Conservation (phyloP, 1,140 invertebrate species). For the Oreohelix idahoensis region DNA sequence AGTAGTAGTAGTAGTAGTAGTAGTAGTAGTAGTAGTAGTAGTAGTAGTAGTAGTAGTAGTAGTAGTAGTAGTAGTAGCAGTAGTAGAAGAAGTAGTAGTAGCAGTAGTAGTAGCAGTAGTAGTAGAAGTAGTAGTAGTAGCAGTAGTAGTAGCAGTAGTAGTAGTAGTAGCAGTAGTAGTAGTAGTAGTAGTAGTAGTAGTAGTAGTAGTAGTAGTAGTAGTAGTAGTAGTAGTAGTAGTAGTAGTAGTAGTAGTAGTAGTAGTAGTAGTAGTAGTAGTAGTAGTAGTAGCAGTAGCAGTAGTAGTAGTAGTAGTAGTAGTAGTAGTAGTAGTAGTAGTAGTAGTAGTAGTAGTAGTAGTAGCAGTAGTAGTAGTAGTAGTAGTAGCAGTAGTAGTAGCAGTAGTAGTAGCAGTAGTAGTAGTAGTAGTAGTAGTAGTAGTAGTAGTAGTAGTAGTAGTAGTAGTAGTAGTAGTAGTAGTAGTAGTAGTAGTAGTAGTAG, state of each 20-base stretch:
- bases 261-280: background rate
- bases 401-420: background rate
- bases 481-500: background rate
- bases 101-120: slow-evolving; percentile 7
- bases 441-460: slow-evolving; percentile 5
- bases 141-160: slow-evolving; percentile 15
- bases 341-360: background rate
- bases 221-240: background rate
- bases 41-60: no score
- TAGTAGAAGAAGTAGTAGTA: background rate
- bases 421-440: slow-evolving; percentile 8
- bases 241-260: background rate
- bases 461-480: background rate
- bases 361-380: background rate
- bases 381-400: background rate
- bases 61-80: background rate
- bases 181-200: slow-evolving; percentile 21
- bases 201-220: slow-evolving; percentile 10
- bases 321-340: background rate
- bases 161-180: slow-evolving; percentile 17
- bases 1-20: background rate
- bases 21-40: no score
- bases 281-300: no score
- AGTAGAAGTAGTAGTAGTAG: background rate
- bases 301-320: background rate